Conservation (phyloP, 2,797 vertebrate genomes). For the Gila robusta region DNA sequence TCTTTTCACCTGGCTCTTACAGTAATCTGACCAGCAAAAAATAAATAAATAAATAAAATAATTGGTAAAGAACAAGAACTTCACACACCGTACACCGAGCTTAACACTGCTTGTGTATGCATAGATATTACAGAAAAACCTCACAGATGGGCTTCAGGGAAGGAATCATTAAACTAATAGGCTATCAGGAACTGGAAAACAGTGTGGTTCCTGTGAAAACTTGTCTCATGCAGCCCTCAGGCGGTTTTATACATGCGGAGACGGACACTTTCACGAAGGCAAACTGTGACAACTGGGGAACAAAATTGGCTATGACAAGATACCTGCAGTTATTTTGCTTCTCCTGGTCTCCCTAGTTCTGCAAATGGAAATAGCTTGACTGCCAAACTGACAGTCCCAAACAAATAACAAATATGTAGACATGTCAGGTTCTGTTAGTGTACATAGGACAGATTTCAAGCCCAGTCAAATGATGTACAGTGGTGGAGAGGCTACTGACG, state of each 20-base stretch:
- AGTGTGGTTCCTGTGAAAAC: not conserved
- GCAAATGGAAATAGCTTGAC: slow-evolving; percentile 8
- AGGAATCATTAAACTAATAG: slow-evolving; percentile 24
- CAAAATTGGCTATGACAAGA: slow-evolving; percentile 11
- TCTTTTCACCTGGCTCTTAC: not conserved
- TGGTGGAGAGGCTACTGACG: not conserved
- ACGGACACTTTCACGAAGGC: not conserved
- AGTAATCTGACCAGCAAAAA: not conserved
- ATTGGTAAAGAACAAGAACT: not conserved
- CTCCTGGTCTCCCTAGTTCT: slow-evolving; percentile 1
- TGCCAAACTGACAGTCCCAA: not conserved
- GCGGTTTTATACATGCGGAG: slow-evolving; percentile 14
- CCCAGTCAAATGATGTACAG: not conserved
- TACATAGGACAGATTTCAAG: slow-evolving; percentile 1
- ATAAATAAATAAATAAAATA: not conserved
- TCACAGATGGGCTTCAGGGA: not conserved
- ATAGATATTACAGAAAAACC: not conserved
- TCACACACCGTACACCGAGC: not conserved
- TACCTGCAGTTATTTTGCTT: slow-evolving; percentile 20
- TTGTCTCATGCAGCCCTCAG: slow-evolving; percentile 3
- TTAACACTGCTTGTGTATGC: not conserved
- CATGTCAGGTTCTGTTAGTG: not conserved
- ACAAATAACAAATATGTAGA: not conserved
- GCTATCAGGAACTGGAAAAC: not conserved
- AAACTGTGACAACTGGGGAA: not conserved